phyloP scores from a whole-genome alignment of 2,113 vertebrate species.

The Sitta europaea region DNA sequence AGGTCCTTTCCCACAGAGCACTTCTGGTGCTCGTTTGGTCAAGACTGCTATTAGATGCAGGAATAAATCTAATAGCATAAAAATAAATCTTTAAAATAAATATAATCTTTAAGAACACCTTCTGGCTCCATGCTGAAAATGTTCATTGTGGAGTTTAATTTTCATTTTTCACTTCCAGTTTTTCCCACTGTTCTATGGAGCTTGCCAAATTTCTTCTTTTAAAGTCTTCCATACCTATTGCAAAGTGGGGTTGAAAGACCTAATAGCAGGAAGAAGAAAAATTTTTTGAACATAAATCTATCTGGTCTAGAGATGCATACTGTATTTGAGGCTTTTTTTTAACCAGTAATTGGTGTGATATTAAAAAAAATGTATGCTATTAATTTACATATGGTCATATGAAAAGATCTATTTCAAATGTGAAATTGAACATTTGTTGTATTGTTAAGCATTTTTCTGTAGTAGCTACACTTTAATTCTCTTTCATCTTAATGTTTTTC shows the following conservation, averaged over 20 bases:
- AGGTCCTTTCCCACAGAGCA: background rate
- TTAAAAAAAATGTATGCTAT: background rate
- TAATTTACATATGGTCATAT: background rate
- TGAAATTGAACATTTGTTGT: background rate
- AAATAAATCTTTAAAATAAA: conserved; percentile 1
- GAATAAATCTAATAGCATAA: background rate
- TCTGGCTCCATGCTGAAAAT: background rate
- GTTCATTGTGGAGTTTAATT: background rate
- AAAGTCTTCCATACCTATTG: background rate
- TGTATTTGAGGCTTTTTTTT: background rate
- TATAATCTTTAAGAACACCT: background rate
- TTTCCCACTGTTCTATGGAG: background rate
- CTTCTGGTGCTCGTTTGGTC: background rate
- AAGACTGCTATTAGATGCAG: background rate
- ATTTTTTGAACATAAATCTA: background rate
- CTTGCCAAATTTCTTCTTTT: background rate
- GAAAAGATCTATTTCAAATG: background rate
- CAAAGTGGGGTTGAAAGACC: background rate
- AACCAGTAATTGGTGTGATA: background rate
- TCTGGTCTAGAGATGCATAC: background rate
- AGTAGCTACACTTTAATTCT: background rate
- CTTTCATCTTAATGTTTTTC: background rate
- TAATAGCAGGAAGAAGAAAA: background rate
- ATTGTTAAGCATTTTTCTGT: background rate
- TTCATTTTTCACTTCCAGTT: background rate